A percentile compares a stretch with the other conserved stretches of the same genome.
Conservation (phyloP, 2,797 vertebrate species). For the Rhinoraja longicauda region DNA sequence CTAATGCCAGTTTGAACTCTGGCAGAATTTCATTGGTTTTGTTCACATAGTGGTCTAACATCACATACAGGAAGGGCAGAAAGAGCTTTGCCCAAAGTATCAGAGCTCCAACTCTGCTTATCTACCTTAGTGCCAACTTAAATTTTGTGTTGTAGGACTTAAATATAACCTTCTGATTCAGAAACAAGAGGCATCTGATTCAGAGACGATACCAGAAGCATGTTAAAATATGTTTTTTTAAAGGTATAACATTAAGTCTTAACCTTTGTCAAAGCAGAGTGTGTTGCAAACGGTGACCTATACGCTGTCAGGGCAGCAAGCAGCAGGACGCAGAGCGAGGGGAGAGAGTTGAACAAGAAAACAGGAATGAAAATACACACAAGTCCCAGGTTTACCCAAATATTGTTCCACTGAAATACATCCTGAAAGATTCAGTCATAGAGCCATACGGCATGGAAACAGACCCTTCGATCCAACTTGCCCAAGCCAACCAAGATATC, state of each 20-base stretch:
- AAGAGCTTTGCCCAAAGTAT: background rate
- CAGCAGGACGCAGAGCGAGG: background rate
- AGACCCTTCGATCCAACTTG: no score
- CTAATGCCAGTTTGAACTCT: background rate
- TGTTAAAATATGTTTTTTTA: no score
- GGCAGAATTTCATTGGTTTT: background rate
- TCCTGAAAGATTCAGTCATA: background rate
- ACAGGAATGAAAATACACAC: background rate
- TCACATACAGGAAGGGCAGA: background rate
- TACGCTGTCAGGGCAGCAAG: background rate
- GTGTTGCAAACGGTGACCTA: background rate
- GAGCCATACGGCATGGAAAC: no score
- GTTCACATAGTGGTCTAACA: background rate
- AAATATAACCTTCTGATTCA: background rate
- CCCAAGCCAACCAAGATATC: no score
- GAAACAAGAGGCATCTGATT: background rate
- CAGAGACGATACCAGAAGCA: no score
- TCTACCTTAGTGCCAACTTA: background rate
- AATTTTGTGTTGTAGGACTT: background rate
- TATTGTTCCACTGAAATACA: background rate
- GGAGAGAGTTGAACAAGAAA: no score
- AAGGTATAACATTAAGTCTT: no score
- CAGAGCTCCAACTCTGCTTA: background rate
- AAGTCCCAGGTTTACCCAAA: background rate
- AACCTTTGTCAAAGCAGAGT: no score